phyloP scores from a whole-genome alignment of 2,797 vertebrate species.

The Bradypodion ventrale region DNA sequence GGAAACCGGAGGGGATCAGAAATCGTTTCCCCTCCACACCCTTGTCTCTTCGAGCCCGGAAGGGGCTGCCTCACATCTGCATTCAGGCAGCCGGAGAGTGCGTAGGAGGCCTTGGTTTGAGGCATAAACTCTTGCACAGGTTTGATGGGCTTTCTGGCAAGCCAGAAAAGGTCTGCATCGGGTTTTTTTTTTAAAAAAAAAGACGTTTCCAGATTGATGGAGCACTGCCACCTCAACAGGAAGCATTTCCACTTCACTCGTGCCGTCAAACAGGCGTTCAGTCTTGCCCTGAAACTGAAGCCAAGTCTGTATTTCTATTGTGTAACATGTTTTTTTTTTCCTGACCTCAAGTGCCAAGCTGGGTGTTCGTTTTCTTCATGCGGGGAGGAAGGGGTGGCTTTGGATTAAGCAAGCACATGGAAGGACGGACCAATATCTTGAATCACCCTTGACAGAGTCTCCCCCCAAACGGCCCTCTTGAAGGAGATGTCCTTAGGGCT shows the following conservation, averaged over 20 bases:
- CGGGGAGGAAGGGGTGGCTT: background rate
- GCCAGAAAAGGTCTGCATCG: too few species aligned
- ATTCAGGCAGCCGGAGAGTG: background rate
- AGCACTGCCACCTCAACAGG: background rate
- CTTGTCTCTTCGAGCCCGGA: background rate
- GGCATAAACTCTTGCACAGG: background rate
- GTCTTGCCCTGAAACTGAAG: conserved; percentile 31
- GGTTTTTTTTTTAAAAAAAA: too few species aligned
- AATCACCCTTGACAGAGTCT: background rate
- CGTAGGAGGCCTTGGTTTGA: background rate
- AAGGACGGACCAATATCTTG: background rate
- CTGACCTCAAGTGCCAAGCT: conserved; percentile 69
- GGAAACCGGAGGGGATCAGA: background rate
- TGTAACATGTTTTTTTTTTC: conserved; percentile 41
- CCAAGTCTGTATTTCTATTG: background rate
- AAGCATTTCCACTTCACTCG: conserved; percentile 1
- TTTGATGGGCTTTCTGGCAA: background rate
- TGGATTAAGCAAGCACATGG: background rate
- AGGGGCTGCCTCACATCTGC: background rate
- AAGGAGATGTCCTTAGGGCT: too few species aligned
- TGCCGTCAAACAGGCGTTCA: background rate
- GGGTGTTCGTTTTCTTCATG: background rate
- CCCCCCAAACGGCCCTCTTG: background rate
- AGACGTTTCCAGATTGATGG: background rate
- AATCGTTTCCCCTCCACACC: background rate